These are phyloP conservation scores for Thamnophis sirtalis DNA, from an alignment of 2,113 vertebrate species.

Conservation along the genomic window DNA sequence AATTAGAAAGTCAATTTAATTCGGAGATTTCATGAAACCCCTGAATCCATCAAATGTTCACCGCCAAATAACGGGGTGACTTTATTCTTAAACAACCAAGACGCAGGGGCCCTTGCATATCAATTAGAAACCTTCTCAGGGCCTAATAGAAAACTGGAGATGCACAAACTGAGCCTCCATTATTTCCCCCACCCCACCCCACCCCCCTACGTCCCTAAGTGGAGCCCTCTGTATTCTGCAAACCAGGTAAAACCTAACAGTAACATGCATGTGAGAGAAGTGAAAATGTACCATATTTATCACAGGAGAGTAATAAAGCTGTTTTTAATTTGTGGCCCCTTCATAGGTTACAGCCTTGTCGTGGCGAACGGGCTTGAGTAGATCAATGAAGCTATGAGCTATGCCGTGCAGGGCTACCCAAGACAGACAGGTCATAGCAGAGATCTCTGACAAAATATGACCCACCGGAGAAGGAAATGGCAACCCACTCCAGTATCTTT, in stretches of 20 bases:
- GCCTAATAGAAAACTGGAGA: not conserved
- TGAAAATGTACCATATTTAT: not conserved
- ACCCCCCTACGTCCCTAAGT: not conserved
- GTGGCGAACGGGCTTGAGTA: no score
- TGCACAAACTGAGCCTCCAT: not conserved
- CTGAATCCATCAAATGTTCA: not conserved
- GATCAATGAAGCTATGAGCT: no score
- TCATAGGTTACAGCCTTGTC: no score
- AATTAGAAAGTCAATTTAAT: not conserved
- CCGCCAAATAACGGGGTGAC: not conserved
- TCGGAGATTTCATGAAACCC: not conserved
- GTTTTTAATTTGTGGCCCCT: not conserved
- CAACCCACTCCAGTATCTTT: no score
- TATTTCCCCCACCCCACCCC: no score
- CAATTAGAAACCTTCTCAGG: not conserved
- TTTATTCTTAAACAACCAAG: not conserved
- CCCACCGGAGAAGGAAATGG: no score
- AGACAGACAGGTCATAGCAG: no score
- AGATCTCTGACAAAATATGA: no score
- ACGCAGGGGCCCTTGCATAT: not conserved
- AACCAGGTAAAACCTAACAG: not conserved
- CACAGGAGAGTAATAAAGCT: not conserved
- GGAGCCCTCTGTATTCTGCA: not conserved
- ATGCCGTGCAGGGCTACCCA: no score
- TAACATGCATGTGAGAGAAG: not conserved